Conservation (phyloP, 2,797 vertebrate species). For the Yasuhikotakia modesta region DNA sequence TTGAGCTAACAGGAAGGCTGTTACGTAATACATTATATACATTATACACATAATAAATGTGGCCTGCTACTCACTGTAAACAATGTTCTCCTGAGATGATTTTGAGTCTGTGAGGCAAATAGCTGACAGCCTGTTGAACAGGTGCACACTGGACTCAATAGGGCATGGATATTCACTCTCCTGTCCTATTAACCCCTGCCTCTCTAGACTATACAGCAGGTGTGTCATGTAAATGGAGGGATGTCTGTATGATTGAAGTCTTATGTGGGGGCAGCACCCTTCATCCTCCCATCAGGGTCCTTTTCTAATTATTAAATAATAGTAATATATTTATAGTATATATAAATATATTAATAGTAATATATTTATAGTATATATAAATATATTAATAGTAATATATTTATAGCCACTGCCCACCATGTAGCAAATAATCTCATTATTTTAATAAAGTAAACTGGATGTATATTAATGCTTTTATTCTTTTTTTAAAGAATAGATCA, state of each 20-base stretch:
- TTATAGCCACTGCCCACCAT: neutral
- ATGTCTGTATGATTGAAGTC: neutral
- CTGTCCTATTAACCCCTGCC: constrained; percentile 37
- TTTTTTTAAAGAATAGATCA: neutral
- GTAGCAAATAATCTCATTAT: neutral
- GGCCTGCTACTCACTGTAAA: constrained; percentile 47
- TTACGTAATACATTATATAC: too few species aligned
- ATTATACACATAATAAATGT: neutral
- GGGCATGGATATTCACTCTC: constrained; percentile 5
- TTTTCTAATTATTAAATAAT: too few species aligned
- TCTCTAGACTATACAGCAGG: constrained; percentile 41
- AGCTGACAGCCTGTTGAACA: neutral
- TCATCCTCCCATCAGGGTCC: neutral
- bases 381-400: too few species aligned
- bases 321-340: too few species aligned
- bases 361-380: too few species aligned
- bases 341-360: too few species aligned
- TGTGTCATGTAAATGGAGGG: neutral
- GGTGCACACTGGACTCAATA: constrained; percentile 4
- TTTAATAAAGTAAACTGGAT: neutral
- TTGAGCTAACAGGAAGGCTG: too few species aligned
- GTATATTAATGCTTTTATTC: neutral
- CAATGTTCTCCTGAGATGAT: neutral
- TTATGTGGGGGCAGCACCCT: neutral
- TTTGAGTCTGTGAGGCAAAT: neutral